phyloP scores from a whole-genome alignment of 2,888 invertebrate genomes.

The Antitype chi region DNA sequence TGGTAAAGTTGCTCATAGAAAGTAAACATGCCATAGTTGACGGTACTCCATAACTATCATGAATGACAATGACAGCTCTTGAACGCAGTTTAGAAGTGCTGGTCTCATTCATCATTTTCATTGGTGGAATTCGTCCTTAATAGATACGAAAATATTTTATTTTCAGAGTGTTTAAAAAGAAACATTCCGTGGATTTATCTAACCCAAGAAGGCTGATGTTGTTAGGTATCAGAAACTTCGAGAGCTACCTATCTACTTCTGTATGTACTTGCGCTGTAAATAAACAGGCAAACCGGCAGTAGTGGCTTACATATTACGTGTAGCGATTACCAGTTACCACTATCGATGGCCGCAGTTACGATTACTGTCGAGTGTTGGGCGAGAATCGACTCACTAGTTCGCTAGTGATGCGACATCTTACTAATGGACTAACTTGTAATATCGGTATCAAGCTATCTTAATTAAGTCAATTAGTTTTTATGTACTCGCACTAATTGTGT shows the following conservation, averaged over 20 bases:
- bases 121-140: background rate
- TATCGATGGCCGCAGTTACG: constrained; percentile 47
- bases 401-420: constrained; percentile 61
- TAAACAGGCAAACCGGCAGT: constrained; percentile 29
- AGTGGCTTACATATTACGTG: constrained; percentile 50
- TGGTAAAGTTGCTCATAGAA: no score
- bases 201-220: background rate
- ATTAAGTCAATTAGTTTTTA: constrained; percentile 65
- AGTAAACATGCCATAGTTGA: no score
- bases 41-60: no score
- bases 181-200: background rate
- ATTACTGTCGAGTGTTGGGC: constrained; percentile 48
- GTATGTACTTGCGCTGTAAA: constrained; percentile 32
- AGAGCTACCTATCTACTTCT: constrained; percentile 22
- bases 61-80: no score
- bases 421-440: constrained; percentile 60
- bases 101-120: background rate
- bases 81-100: background rate
- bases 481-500: constrained; percentile 55
- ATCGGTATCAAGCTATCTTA: constrained; percentile 61
- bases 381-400: constrained; percentile 57
- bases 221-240: constrained; percentile 16
- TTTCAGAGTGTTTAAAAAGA: background rate
- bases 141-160: background rate
- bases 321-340: constrained; percentile 56